phyloP scores from a whole-genome alignment of 1,140 invertebrate species.

The Mycetomoellerius zeteki region DNA sequence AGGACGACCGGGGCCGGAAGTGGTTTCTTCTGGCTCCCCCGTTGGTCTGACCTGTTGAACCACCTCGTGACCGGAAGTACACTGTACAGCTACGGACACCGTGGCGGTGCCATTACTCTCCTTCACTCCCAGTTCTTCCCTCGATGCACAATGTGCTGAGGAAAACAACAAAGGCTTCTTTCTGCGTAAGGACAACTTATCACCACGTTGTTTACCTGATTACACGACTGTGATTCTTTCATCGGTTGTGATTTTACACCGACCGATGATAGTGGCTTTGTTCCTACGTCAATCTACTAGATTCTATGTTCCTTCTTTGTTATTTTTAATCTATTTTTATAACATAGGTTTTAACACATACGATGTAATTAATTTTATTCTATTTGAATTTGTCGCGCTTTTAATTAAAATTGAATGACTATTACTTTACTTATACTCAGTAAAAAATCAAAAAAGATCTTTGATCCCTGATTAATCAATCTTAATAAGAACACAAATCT shows the following conservation, averaged over 20 bases:
- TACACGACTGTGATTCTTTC: conserved; percentile 67
- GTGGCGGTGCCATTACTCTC: conserved; percentile 68
- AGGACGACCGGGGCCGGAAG: conserved; percentile 81
- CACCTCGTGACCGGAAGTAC: conserved; percentile 87
- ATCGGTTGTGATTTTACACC: conserved; percentile 6
- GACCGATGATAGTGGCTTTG: neutral
- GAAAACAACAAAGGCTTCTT: conserved; percentile 84
- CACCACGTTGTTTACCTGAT: conserved; percentile 79
- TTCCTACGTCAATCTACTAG: conserved; percentile 30
- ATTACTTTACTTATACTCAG: neutral
- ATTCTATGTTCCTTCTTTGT: neutral
- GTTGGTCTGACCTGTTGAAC: conserved; percentile 87
- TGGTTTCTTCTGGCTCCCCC: conserved; percentile 86
- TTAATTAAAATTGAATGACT: neutral
- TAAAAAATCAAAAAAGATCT: neutral
- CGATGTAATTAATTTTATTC: neutral
- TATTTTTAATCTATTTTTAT: neutral
- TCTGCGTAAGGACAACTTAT: conserved; percentile 80
- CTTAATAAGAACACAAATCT: neutral
- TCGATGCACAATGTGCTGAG: conserved; percentile 67
- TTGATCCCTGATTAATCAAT: conserved; percentile 8
- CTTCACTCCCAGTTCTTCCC: conserved; percentile 38
- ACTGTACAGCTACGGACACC: conserved; percentile 82
- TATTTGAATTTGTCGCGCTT: neutral
- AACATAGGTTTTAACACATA: neutral